Evolutionary conservation across 2,888 invertebrate genomes (phyloP), one percentile per base, ranked within the genome.

Genomic region (Mythimna vitellina): DNA sequence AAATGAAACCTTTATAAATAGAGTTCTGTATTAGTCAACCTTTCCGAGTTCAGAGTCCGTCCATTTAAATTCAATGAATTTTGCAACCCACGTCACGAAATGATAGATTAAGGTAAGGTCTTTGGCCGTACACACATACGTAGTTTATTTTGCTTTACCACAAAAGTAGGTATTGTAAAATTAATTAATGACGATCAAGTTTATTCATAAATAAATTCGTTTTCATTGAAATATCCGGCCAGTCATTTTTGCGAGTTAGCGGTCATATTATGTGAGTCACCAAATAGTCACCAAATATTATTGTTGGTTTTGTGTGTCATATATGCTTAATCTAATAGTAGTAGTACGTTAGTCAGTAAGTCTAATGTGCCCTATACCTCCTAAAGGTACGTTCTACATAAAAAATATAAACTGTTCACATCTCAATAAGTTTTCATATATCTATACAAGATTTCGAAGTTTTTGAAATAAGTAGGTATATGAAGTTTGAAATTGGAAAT

Each of bases 161-260:
- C 49, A 32, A 20, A 17, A 14, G 29, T 71, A 60, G 51, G 58
- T 75, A 63, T 57, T 57, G 32, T 29, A 35, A 46, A 73, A 35
- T 38, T 56, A 56, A 51, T 57, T 46, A 80, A 58, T 62, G 70
- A 76, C 42, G 46, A 65, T 65, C 25, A 53, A 65, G 17, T 66
- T 51, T 38, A 69, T 64, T 76, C 14, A 49, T 63, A 35, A 70
- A 57, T 62, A 49, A 49, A 60, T 77, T 54, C 46, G 22, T 51
- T 56, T 56, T 69, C 20, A 66, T 58, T 51, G 20, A 57, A 72
- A 46, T 56, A 54, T 78, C 54, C 65, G 57, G 61, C 25, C 57
- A 61, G 67, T 72, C 57, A 58, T 67, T 71, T 29, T 5, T 42
- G n/a, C 29, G 38, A n/a, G 57, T n/a, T 60, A 51, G 60, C 22